These are phyloP conservation scores for Helicoverpa zea DNA, from an alignment of 1,140 invertebrate species.

Conservation along the genomic window DNA sequence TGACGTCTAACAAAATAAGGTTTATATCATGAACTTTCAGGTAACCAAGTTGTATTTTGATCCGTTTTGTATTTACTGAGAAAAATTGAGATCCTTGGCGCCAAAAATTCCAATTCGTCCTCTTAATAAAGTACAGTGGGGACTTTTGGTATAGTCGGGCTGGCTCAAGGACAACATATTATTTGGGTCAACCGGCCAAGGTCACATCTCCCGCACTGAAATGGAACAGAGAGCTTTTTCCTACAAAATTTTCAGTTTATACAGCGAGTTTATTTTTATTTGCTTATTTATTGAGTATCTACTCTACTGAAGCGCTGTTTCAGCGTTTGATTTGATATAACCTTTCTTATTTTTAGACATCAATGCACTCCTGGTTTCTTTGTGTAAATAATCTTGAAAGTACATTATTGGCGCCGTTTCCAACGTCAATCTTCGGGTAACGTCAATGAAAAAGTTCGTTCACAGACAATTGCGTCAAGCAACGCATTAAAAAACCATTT, in stretches of 20 bases:
- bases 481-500: slow-evolving; percentile 4
- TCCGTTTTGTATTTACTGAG: too few species aligned
- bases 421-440: background rate
- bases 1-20: too few species aligned
- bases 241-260: background rate
- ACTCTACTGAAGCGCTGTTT: too few species aligned
- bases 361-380: background rate
- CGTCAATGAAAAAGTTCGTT: slow-evolving; percentile 20
- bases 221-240: background rate
- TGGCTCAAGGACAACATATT: slow-evolving; percentile 4
- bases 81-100: too few species aligned
- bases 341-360: background rate
- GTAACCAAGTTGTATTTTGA: too few species aligned
- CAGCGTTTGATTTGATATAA: background rate
- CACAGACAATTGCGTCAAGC: slow-evolving; percentile 4
- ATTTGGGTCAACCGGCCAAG: slow-evolving; percentile 25
- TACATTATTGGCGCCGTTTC: background rate
- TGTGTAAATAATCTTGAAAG: background rate
- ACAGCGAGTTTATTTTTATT: background rate
- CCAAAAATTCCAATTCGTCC: too few species aligned
- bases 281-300: background rate
- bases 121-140: background rate
- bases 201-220: background rate
- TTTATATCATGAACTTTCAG: too few species aligned
- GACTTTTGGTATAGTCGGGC: slow-evolving; percentile 8